Conservation (phyloP, 2,888 invertebrate genomes). For the Atrina japonica region DNA sequence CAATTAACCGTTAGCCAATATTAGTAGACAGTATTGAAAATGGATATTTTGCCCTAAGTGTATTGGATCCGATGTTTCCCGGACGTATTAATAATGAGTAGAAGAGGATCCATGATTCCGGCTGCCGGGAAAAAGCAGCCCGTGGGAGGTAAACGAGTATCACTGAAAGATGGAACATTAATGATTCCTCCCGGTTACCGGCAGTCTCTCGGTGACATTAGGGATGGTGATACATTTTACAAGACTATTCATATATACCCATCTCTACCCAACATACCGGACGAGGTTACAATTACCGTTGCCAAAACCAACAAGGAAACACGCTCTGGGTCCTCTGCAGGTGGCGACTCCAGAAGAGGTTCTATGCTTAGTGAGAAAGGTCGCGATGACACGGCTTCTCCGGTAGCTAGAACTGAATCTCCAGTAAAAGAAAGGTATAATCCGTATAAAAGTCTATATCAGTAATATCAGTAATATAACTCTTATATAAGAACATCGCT, state of each 20-base stretch:
- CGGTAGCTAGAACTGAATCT: constrained; percentile 36
- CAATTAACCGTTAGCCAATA: too few species aligned
- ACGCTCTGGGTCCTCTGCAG: constrained; percentile 34
- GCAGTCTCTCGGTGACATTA: constrained; percentile 52
- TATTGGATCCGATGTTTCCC: not conserved
- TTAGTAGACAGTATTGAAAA: too few species aligned
- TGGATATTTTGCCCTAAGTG: too few species aligned
- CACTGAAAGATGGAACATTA: constrained; percentile 53
- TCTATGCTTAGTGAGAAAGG: constrained; percentile 47
- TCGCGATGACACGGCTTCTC: constrained; percentile 52
- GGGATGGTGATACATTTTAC: constrained; percentile 68
- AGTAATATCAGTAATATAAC: too few species aligned
- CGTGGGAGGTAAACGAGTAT: constrained; percentile 49
- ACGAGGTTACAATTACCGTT: constrained; percentile 55
- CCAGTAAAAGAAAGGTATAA: constrained; percentile 53
- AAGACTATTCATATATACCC: constrained; percentile 63
- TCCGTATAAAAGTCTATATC: too few species aligned
- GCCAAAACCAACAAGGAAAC: constrained; percentile 38
- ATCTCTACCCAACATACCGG: constrained; percentile 56
- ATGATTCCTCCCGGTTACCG: constrained; percentile 33
- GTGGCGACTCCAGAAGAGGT: constrained; percentile 53
- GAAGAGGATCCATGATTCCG: constrained; percentile 51
- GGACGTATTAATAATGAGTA: constrained; percentile 36
- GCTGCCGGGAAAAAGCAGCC: constrained; percentile 30
- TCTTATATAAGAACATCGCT: too few species aligned